Evolutionary conservation across 2,113 vertebrate species (phyloP).

Genomic region (Oreochromis aureus): DNA sequence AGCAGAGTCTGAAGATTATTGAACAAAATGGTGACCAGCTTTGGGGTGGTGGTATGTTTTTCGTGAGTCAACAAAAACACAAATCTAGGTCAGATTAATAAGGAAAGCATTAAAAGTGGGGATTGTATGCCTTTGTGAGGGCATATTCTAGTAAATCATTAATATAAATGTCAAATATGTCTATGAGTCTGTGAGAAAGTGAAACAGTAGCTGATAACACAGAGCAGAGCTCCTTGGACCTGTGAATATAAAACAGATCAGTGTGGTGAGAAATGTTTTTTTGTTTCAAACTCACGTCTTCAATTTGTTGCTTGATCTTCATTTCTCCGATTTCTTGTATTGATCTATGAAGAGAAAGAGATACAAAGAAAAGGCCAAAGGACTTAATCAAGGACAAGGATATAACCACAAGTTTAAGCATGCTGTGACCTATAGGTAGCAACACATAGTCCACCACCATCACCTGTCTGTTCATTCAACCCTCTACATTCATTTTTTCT

Average conservation of each 20-base stretch:
- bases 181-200: background rate
- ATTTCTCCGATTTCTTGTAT: slow-evolving; percentile 88
- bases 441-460: background rate
- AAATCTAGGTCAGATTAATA: background rate
- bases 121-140: background rate
- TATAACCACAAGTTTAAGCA: background rate
- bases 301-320: slow-evolving; percentile 89
- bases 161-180: background rate
- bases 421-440: background rate
- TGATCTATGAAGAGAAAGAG: slow-evolving; percentile 43
- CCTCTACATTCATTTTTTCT: background rate
- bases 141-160: background rate
- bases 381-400: background rate
- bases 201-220: background rate
- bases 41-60: background rate
- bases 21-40: background rate
- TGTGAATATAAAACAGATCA: background rate
- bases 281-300: slow-evolving; percentile 77
- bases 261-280: background rate
- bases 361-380: background rate
- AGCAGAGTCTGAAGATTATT: background rate
- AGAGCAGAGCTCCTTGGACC: background rate
- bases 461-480: background rate
- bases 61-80: background rate
- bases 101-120: background rate